Evolutionary conservation across 2,888 invertebrate species (phyloP), one percentile per base, ranked within the genome.

Genomic region (Lycophotia porphyrea): DNA sequence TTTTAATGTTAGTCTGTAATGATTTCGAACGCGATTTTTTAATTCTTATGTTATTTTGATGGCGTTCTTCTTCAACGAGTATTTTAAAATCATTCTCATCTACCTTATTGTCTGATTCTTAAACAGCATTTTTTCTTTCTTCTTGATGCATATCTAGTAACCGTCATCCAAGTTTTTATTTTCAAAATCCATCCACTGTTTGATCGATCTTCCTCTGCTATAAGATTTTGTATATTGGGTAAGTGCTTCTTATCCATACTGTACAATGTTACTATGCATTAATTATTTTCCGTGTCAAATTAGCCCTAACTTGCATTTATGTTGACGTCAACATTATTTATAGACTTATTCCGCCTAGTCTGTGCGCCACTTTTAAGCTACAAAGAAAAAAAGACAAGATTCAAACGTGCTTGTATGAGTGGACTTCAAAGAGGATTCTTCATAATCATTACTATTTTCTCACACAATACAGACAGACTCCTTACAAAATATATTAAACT

Each of bases 401-500:
- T 21, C 31, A 34, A n/a, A n/a, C n/a, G n/a, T 7, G 1, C 9
- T 2, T 9, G 21, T 39, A 39, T 39, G 39, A 39, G 39, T 11
- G 5, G 15, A 11, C 11, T 63, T 47, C 7, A 67, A 76, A n/a
- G n/a, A n/a, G n/a, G n/a, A 36, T 44, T 61, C 44, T 71, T 39
- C 24, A 39, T 34, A 34, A 15, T n/a, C 34, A 34, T 27, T 11
- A 49, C 39, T 34, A 44, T 63, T 70, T 72, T 74, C 63, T 55
- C 70, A 49, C 47, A 65, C 60, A 66, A 36, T 15, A 15, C 60
- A 47, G 55, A 60, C 52, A 47, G 58, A 49, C 42, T 49, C n/a
- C 36, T 58, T 58, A 63, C 52, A 75, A 71, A 65, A 68, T 64
- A 67, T 69, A 74, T 68, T 78, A 44, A 73, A 64, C 68, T 36